Base-by-base conservation (phyloP, 2,797 vertebrate genomes). In the Eulemur albifrons region DNA sequence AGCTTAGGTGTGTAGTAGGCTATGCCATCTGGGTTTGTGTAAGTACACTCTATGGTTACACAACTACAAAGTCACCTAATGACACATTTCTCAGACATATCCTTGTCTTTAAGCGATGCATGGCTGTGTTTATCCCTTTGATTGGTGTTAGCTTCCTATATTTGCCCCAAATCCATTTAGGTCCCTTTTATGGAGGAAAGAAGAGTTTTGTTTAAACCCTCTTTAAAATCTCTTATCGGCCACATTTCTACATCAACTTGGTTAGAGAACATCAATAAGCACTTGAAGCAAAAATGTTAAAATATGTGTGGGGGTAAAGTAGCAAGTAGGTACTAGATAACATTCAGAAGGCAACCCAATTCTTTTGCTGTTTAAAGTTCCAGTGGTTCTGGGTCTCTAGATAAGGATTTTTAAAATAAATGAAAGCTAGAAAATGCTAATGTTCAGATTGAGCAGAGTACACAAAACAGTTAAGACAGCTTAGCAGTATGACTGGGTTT, bases 241-340 rank as follows among this genome's bases (percentile, higher is more conserved):
- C 52, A 63, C 70, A 65, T 35, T 63, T 94, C 92, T 87, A 4
- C 21, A 70, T 88, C 48, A 73, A 76, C 32, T 85, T 88, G 43
- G 76, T 79, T 88, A 82, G 45, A 65, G 90, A 95, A 57, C 30
- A 79, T 48, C 52, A 93, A 61, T 67, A 86, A 75, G 45, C 61
- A 20, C n/a, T 15, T 75, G 52, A 95, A 94, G 40, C 63, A 96
- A 93, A 97, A 97, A 97, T 73, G 82, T 43, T 80, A 25, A 95
- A 94, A 11, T 69, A 81, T 30, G 25, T 79, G 61, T 67, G n/a
- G 30, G 90, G 95, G 75, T 82, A 88, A 88, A 73, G 45, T 21
- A 84, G 52, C 30, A 73, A 93, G 12, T 63, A 20, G 63, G 23
- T n/a, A 82, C 48, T 73, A 81, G 50, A 38, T 79, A 72, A 40